phyloP scores from a whole-genome alignment of 2,888 invertebrate genomes.

The Leistus spinibarbis region DNA sequence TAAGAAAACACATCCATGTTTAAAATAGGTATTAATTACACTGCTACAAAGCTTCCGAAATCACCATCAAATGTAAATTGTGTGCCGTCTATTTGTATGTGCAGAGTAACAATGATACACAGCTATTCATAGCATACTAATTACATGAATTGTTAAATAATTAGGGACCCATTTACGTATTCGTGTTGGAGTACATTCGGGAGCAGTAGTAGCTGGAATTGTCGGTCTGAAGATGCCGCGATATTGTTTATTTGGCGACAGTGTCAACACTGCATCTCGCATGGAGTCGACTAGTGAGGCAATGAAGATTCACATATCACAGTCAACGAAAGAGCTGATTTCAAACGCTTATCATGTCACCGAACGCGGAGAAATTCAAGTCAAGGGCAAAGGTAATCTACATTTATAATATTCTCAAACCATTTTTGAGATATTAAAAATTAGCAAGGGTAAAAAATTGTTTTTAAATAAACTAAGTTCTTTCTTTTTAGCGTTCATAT shows the following conservation, averaged over 20 bases:
- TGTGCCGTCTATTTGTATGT: background rate
- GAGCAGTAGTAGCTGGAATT: conserved; percentile 91
- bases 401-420: background rate
- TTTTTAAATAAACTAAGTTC: too few species aligned
- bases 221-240: conserved; percentile 94
- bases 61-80: background rate
- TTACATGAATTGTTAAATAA: conserved; percentile 1
- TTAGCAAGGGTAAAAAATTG: too few species aligned
- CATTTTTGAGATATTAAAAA: too few species aligned
- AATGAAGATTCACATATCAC: conserved; percentile 94
- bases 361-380: conserved; percentile 83
- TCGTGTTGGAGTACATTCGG: conserved; percentile 87
- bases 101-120: background rate
- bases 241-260: conserved; percentile 87
- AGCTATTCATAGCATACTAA: background rate
- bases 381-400: conserved; percentile 85
- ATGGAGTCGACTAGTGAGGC: conserved; percentile 94
- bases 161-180: conserved; percentile 80
- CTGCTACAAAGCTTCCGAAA: background rate
- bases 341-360: conserved; percentile 74
- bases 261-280: conserved; percentile 87
- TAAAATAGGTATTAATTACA: too few species aligned
- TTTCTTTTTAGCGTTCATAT: too few species aligned
- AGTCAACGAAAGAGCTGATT: conserved; percentile 80
- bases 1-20: too few species aligned